Evolutionary conservation across 1,140 invertebrate genomes (phyloP).

Genomic region (Trichoplusia ni): DNA sequence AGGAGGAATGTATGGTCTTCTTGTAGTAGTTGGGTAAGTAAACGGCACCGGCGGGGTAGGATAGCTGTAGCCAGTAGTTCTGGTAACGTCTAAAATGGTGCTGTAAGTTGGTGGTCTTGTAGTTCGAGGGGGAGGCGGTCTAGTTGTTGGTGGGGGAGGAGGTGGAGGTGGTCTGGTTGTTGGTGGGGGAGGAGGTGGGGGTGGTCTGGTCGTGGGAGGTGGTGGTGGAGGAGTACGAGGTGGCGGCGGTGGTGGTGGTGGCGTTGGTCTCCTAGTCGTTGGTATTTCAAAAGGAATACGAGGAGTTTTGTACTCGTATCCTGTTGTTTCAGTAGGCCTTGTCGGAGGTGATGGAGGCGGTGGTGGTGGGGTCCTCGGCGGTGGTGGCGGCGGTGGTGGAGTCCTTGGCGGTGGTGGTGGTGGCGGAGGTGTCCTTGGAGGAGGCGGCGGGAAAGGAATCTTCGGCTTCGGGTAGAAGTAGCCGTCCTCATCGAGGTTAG

Average conservation of each 20-base stretch:
- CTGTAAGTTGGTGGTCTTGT: conserved; percentile 27
- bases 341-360: conserved; percentile 35
- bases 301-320: conserved; percentile 44
- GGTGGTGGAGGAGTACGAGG: conserved; percentile 33
- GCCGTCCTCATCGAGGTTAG: conserved; percentile 67
- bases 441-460: conserved; percentile 57
- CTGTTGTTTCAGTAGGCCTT: too few species aligned
- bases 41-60: not conserved
- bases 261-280: conserved; percentile 29
- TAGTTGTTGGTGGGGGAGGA: conserved; percentile 30
- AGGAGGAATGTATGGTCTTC: conserved; percentile 19
- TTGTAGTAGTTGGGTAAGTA: conserved; percentile 15
- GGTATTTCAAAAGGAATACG: conserved; percentile 37
- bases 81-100: too few species aligned
- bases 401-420: conserved; percentile 26
- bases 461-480: conserved; percentile 74
- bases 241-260: conserved; percentile 38
- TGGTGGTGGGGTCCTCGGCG: conserved; percentile 35
- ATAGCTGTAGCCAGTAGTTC: not conserved
- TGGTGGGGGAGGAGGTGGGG: conserved; percentile 21
- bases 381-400: conserved; percentile 33
- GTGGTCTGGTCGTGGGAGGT: conserved; percentile 25
- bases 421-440: conserved; percentile 22
- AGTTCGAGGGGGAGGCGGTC: conserved; percentile 22
- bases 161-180: conserved; percentile 27